These are phyloP conservation scores for Coptodon rendalli DNA, from an alignment of 2,113 vertebrate species.

Conservation along the genomic window DNA sequence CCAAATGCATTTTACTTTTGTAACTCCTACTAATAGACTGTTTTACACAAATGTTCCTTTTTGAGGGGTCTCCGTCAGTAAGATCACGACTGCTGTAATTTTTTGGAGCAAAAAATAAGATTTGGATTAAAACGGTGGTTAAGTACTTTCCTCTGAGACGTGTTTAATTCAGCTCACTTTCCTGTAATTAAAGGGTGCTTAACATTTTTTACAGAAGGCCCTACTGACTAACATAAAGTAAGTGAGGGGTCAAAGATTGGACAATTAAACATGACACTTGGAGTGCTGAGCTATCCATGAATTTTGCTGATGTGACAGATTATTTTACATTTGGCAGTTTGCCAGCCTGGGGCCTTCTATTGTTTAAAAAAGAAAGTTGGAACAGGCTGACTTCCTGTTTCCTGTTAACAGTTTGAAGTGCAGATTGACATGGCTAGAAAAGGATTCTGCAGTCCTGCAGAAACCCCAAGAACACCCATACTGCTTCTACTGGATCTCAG, in stretches of 20 bases:
- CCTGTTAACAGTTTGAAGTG: not conserved
- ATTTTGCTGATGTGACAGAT: not conserved
- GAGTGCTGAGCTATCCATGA: not conserved
- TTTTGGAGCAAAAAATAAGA: not conserved
- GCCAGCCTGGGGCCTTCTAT: not conserved
- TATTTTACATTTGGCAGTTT: not conserved
- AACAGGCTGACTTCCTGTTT: not conserved
- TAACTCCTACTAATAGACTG: not conserved
- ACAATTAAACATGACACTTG: not conserved
- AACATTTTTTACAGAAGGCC: not conserved
- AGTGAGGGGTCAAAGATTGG: not conserved
- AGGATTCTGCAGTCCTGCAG: not conserved
- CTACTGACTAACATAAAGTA: not conserved
- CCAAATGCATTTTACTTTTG: not conserved
- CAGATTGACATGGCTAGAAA: not conserved
- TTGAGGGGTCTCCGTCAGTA: accelerated
- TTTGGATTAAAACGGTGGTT: not conserved
- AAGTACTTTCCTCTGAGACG: not conserved
- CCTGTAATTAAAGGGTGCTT: not conserved
- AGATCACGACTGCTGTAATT: accelerated
- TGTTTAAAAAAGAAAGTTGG: not conserved
- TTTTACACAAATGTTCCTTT: not conserved
- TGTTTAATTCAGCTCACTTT: not conserved
- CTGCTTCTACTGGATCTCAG: not conserved
- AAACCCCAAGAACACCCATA: not conserved